Base-by-base conservation (phyloP, 1,140 invertebrate species). In the Pantala flavescens region DNA sequence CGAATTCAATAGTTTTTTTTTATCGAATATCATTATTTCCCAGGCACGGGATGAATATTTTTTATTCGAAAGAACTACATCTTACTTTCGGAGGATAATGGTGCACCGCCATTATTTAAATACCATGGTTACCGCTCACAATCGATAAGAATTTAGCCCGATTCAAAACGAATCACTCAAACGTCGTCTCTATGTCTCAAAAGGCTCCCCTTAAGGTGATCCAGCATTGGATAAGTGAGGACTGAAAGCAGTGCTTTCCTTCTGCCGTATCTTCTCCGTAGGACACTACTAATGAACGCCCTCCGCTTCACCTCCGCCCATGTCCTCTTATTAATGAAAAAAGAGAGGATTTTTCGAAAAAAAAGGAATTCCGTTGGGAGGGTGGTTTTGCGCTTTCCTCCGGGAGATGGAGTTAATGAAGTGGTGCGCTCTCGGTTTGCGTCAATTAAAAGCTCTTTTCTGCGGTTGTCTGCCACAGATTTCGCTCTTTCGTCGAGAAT, bases 391-490 rank as follows among this genome's bases (percentile, higher is more conserved):
- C 49, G 49, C n/a, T 63, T 63, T 21, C 16, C 49, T 63, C 49
- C 49, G 49, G n/a, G 49, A 63, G 49, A 63, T 63, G 49, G n/a
- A 63, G 49, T 63, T 63, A 63, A 63, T 63, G 49, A 63, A 63
- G 49, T 63, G 49, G 49, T 63, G 49, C 49, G 49, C 49, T 21
- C 49, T 63, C 49, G 49, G 49, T 63, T 63, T 16, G 49, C 49
- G 49, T 63, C 49, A 63, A 63, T 63, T 63, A 63, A 63, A 63
- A 63, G 49, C 49, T 63, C 49, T 63, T 63, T 63, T 63, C 14
- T 63, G 49, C 49, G 49, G 49, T 63, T 63, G 49, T 63, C 49
- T 63, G 49, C 49, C 16, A 63, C 16, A 21, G 49, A 16, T 21
- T 19, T 63, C 49, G 16, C 49, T 63, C 49, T 63, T 63, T 63